Base-by-base conservation (phyloP, 2,888 invertebrate species). In the Yponomeuta cagnagella region DNA sequence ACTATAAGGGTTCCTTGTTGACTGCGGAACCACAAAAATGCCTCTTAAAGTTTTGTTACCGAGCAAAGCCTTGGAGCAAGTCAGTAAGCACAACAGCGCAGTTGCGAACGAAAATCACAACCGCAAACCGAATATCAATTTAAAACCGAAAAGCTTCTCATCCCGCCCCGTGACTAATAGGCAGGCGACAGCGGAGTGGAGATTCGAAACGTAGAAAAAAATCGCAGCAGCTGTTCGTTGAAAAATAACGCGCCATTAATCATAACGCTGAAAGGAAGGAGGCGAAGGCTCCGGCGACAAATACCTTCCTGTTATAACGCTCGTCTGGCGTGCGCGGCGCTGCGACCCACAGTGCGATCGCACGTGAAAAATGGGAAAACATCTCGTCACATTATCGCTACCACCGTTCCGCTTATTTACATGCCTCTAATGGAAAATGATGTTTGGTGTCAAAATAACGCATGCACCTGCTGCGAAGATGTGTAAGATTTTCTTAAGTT, bases 191-290 rank as follows among this genome's bases (percentile, higher is more conserved):
- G 79, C 84, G 84, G 80, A 85, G 86, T 86, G 87, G 87, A 86
- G 84, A 86, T 84, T 85, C 81, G 85, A 83, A 84, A 85, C 85
- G 83, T 80, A 82, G 71, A 79, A 89, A 87, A 90, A 89, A 89
- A 86, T 86, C 85, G 86, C 80, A 80, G 85, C 88, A 89, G 88
- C 88, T 89, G 88, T 86, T 83, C 87, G 85, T 83, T 89, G 89
- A 90, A 90, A 90, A 89, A 90, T 89, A 89, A 86, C 86, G 81
- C 83, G 81, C 84, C 89, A 89, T 90, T 89, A 88, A 90, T 90
- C 90, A 90, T 87, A 86, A 81, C 83, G 83, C 80, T 84, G 88
- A 86, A 86, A 88, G 87, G 87, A 87, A 87, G 83, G 83, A 82
- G 82, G 83, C 80, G 85, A 83, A 82, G 84, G 82, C 80, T 78